Evolutionary conservation across 2,888 invertebrate genomes (phyloP).

Genomic region (Nephrotoma guestfalica): DNA sequence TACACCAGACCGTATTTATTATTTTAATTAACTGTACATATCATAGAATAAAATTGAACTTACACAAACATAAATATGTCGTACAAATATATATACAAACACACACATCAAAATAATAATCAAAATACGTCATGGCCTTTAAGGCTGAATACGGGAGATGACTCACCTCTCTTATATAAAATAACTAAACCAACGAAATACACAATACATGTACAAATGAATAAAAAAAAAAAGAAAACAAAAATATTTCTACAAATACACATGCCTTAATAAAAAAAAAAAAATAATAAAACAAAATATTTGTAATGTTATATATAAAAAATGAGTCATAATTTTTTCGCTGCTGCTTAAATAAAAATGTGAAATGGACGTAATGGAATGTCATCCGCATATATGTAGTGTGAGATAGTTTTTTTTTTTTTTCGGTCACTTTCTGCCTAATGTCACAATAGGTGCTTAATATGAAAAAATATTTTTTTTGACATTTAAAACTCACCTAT

Average conservation of each 20-base stretch:
- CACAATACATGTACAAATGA: not conserved
- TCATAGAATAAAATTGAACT: not conserved
- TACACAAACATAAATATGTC: not conserved
- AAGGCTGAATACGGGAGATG: conserved; percentile 1
- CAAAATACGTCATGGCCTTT: conserved; percentile 3
- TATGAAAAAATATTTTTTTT: not conserved
- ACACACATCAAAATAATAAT: not conserved
- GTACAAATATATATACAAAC: not conserved
- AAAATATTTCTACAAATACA: not conserved
- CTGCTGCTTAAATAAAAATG: not conserved
- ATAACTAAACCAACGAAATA: not conserved
- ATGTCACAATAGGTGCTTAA: not conserved
- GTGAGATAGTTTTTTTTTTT: not conserved
- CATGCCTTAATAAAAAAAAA: not conserved
- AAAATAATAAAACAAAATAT: not conserved
- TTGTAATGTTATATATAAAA: not conserved
- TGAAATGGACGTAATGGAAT: not conserved
- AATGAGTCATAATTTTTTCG: not conserved
- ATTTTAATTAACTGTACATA: not conserved
- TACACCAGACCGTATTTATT: not conserved
- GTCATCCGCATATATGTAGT: not conserved
- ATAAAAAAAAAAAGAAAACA: not conserved
- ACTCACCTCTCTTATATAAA: not conserved
- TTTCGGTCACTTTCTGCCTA: not conserved
- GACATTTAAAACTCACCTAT: conserved; percentile 16